Base-by-base conservation (phyloP, 2,888 invertebrate genomes). In the Tholera decimalis region DNA sequence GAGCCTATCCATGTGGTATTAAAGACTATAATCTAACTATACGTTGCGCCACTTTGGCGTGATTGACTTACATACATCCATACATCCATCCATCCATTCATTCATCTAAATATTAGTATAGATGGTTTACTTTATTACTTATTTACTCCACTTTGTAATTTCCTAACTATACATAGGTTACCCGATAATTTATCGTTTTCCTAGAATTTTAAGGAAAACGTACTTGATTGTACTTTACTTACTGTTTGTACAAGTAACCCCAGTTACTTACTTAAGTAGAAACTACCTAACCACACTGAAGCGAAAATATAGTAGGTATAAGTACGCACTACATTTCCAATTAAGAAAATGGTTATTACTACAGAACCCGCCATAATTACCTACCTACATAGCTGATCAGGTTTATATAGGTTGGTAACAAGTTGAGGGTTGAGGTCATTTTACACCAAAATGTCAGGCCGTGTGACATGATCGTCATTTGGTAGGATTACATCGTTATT, bases 281-380 rank as follows among this genome's bases (percentile, higher is more conserved):
- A n/a, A n/a, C n/a, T n/a, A n/a, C n/a, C n/a, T n/a, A n/a, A n/a
- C n/a, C 26, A 37, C 9, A 57, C 41, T 56, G 20, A 49, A 43
- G 37, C 9, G 18, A 64, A 62, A 56, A 50, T 28, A 44, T 18
- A 43, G 30, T n/a, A n/a, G n/a, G n/a, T n/a, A n/a, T n/a, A n/a
- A n/a, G n/a, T 28, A 60, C 41, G 44, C 11, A 50, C 54, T 28
- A 43, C 18, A 47, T 59, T 70, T 73, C 74, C 80, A 83, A 83
- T 85, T 83, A 83, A 70, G 72, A 53, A 71, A 83, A 84, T 82
- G 63, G 75, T 61, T 59, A 63, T 60, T 58, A 68, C 65, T 47
- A 72, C 53, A 61, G 35, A 60, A 62, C 35, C 18, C 9, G n/a
- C 28, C 4, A 13, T 65, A 22, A 41, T 18, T 54, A n/a, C n/a